Evolutionary conservation across 2,113 vertebrate species (phyloP).

Genomic region (Pollimyrus isidori): DNA sequence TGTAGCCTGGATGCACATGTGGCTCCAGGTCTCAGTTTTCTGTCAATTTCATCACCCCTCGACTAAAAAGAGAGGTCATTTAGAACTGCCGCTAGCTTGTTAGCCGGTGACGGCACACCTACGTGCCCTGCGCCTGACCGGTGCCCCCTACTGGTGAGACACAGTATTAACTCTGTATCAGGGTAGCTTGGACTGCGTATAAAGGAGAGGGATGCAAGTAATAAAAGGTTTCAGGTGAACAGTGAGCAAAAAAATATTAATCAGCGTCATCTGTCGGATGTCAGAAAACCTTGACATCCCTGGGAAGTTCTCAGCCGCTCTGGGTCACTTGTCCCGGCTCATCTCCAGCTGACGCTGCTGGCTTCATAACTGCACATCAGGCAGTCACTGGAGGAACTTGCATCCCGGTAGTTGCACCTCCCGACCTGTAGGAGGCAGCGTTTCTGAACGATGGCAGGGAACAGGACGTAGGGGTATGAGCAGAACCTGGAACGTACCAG

Average conservation of each 20-base stretch:
- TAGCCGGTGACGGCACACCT: not conserved
- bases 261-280: not conserved
- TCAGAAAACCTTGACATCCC: not conserved
- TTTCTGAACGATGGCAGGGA: not conserved
- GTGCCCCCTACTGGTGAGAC: not conserved
- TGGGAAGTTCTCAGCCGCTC: not conserved
- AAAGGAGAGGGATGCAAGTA: not conserved
- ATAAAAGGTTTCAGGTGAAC: not conserved
- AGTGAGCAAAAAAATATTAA: not conserved
- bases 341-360: not conserved
- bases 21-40: not conserved
- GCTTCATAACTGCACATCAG: not conserved
- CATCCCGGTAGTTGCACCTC: not conserved
- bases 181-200: not conserved
- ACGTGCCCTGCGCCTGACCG: not conserved
- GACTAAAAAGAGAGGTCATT: not conserved
- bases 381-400: not conserved
- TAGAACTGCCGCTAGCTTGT: not conserved
- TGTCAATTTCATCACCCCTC: not conserved
- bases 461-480: not conserved
- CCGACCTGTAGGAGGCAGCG: not conserved
- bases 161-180: not conserved
- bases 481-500: not conserved
- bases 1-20: not conserved
- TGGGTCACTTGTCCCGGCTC: not conserved